A percentile compares a stretch with the other conserved stretches of the same genome.
Conservation (phyloP, 2,797 vertebrate species). For the Sus cebifrons region DNA sequence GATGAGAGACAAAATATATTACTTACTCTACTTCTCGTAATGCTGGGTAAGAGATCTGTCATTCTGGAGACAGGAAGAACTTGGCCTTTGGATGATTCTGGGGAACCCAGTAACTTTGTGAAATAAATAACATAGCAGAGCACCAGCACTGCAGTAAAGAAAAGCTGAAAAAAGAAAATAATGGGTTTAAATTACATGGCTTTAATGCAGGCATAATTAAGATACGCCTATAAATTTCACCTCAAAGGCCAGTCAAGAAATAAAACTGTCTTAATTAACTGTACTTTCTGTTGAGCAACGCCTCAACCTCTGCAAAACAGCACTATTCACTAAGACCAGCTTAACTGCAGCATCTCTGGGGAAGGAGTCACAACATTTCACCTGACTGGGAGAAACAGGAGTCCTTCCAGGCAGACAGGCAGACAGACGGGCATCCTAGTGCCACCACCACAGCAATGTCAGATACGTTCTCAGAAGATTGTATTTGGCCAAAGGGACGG, state of each 20-base stretch:
- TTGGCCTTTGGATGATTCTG: conserved; percentile 92
- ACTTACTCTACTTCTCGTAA: conserved; percentile 92
- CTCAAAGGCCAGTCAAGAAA: conserved; percentile 60
- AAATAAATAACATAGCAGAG: conserved; percentile 95
- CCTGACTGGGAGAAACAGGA: not conserved
- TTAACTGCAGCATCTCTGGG: not conserved
- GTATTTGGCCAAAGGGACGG: not conserved
- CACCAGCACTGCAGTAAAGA: conserved; percentile 94
- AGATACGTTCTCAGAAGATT: not conserved
- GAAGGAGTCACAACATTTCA: not conserved
- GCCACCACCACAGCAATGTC: not conserved
- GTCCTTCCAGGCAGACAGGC: not conserved
- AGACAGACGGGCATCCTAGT: not conserved
- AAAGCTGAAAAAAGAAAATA: conserved; percentile 89
- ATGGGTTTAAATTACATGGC: not conserved
- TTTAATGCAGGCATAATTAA: conserved; percentile 59
- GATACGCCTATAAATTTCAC: conserved; percentile 47
- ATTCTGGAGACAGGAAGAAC: conserved; percentile 93
- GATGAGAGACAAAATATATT: conserved; percentile 20
- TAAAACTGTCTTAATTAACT: conserved; percentile 17
- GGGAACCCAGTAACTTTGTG: conserved; percentile 93
- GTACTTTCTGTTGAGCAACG: not conserved
- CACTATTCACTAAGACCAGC: not conserved
- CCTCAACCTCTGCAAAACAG: not conserved
- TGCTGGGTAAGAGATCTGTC: conserved; percentile 93